phyloP scores from a whole-genome alignment of 2,113 vertebrate species.

The Tautogolabrus adspersus region DNA sequence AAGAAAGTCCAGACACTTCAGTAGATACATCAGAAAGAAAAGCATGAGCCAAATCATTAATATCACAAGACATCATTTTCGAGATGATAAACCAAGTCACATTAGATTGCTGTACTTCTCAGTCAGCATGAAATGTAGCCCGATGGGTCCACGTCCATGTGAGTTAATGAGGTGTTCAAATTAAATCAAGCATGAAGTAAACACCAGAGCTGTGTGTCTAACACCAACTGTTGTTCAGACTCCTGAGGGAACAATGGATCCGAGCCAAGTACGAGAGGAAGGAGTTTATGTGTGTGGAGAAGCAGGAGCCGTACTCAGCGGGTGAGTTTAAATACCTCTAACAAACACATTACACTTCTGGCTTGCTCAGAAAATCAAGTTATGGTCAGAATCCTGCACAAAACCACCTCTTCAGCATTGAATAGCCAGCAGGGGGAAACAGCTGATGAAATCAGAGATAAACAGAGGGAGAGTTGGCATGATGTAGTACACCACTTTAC shows the following conservation, averaged over 20 bases:
- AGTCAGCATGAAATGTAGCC: background rate
- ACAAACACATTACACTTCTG: background rate
- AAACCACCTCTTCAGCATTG: conserved; percentile 1
- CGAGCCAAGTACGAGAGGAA: conserved; percentile 93
- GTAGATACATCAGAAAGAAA: too few relatives aligned
- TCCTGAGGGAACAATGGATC: conserved; percentile 95
- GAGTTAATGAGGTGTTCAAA: conserved; percentile 37
- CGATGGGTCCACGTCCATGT: fast-evolving
- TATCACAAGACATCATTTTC: too few relatives aligned
- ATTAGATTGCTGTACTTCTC: background rate
- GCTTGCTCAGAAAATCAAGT: conserved; percentile 3
- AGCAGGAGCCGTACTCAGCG: conserved; percentile 94
- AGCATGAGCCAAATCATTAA: too few relatives aligned
- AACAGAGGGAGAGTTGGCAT: background rate
- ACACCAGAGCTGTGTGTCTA: conserved; percentile 12
- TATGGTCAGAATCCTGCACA: conserved; percentile 16
- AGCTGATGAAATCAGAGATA: background rate
- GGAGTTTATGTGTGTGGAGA: conserved; percentile 89
- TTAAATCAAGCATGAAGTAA: conserved; percentile 23
- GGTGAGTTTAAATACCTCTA: conserved; percentile 76
- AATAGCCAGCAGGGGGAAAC: conserved; percentile 12
- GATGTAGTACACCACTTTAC: background rate
- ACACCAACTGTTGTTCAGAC: conserved; percentile 76
- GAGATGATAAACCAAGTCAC: too few relatives aligned
- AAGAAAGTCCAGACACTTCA: too few relatives aligned